Evolutionary conservation across 2,113 vertebrate species (phyloP), one percentile per base, ranked within the genome.

Genomic region (Struthio camelus): DNA sequence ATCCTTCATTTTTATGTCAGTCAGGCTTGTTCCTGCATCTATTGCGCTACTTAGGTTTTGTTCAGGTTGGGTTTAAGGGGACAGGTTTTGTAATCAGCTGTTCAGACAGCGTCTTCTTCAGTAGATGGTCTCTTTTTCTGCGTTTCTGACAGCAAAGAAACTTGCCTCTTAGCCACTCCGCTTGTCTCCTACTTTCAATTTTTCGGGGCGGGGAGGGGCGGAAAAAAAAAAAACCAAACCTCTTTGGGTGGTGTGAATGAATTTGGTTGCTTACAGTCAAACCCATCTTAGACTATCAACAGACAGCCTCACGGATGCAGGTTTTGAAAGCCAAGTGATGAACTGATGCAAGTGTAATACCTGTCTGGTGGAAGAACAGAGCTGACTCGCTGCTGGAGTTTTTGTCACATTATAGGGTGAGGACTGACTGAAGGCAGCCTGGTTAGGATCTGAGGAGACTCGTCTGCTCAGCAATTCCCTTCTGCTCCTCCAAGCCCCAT

Each of bases 321-420:
- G 46, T 3, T 79, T 42, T 66, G 79, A 50, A 54, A 25, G 2
- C 12, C 54, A 8, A 15, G 82, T 3, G 71, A 65, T 5, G 94
- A 73, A 86, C 67, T 85, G 91, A 53, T 87, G 82, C 1, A 44
- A 70, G 62, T 3, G n/a, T 32, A 30, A 25, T 85, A 95, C 87
- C 87, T 96, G 94, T 38, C 75, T 71, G 89, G 59, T 27, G 80
- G 64, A 6, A 58, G 95, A 92, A 5, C 27, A 58, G 93, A 88
- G 79, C 85, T 51, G 94, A 38, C 40, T 89, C 46, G 4, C 86
- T 40, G 85, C 94, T 42, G 95, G 96, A 94, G 94, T 54, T 51
- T 85, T 87, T 88, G 70, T 75, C 88, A 61, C 80, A 1, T 72
- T 23, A 5, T 22, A 14, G 85, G 92, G 67, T 67, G 94, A 90